These are phyloP conservation scores for Helicorthomorpha holstii DNA, from an alignment of 1,140 invertebrate species.

Conservation along the genomic window DNA sequence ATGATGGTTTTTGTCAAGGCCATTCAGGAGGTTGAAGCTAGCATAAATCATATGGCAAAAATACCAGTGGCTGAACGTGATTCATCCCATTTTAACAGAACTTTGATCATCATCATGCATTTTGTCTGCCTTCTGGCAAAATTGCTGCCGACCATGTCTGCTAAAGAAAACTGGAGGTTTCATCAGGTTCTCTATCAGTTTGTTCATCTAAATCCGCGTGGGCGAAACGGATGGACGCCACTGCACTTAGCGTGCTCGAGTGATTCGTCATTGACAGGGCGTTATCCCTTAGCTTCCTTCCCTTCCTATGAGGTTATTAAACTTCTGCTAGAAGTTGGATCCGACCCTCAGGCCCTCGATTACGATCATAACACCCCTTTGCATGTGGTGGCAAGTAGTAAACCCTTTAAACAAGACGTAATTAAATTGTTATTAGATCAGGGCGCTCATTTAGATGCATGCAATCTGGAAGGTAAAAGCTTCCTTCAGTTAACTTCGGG, in stretches of 20 bases:
- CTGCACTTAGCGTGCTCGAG: constrained; percentile 62
- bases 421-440: constrained; percentile 48
- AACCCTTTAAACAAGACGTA: constrained; percentile 33
- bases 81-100: constrained; percentile 54
- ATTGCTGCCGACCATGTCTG: constrained; percentile 4
- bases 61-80: constrained; percentile 41
- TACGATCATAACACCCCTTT: constrained; percentile 61
- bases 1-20: constrained; percentile 62
- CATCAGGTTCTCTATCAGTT: constrained; percentile 37
- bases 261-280: constrained; percentile 32
- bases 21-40: constrained; percentile 45
- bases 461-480: constrained; percentile 58
- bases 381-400: constrained; percentile 46
- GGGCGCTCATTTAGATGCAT: constrained; percentile 73
- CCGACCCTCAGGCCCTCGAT: constrained; percentile 46
- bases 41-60: constrained; percentile 20
- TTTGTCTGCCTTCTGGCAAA: constrained; percentile 23
- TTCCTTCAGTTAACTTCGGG: constrained; percentile 47
- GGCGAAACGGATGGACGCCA: constrained; percentile 50
- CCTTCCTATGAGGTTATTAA: constrained; percentile 52
- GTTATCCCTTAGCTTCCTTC: constrained; percentile 56
- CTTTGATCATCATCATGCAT: constrained; percentile 70
- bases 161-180: constrained; percentile 16
- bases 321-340: constrained; percentile 64
- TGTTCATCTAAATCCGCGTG: constrained; percentile 52